phyloP scores from a whole-genome alignment of 2,888 invertebrate genomes.

The Noctuana brunneofusca region DNA sequence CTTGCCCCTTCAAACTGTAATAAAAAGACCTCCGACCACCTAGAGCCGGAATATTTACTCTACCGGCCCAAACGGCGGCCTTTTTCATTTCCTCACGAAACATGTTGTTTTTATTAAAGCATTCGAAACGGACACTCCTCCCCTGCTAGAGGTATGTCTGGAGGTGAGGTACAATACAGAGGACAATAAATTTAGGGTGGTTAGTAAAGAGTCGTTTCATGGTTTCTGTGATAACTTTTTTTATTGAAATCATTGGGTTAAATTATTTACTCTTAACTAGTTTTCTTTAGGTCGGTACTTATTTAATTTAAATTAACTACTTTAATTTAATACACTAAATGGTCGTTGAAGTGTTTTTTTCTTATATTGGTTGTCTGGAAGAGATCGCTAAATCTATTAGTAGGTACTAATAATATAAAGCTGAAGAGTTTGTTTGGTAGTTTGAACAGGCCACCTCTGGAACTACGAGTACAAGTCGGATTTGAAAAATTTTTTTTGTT shows the following conservation, averaged over 20 bases:
- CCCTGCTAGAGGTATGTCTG: neutral
- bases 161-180: neutral
- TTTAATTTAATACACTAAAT: no score
- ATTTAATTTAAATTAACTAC: no score
- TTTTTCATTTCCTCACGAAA: constrained; percentile 62
- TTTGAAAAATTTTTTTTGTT: no score
- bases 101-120: constrained; percentile 59
- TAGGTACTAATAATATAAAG: no score
- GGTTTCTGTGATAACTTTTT: neutral
- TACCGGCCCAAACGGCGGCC: constrained; percentile 43
- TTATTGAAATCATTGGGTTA: neutral
- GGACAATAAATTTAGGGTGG: neutral
- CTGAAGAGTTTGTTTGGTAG: no score
- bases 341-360: no score
- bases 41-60: constrained; percentile 52
- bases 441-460: no score
- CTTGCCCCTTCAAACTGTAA: constrained; percentile 56
- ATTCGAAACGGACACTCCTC: constrained; percentile 43
- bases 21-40: constrained; percentile 55
- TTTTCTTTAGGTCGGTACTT: no score
- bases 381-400: no score
- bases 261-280: no score
- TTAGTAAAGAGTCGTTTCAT: neutral
- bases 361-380: no score
- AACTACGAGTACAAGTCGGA: no score